Evolutionary conservation across 2,113 vertebrate species (phyloP).

Genomic region (Catharus fuscescens): DNA sequence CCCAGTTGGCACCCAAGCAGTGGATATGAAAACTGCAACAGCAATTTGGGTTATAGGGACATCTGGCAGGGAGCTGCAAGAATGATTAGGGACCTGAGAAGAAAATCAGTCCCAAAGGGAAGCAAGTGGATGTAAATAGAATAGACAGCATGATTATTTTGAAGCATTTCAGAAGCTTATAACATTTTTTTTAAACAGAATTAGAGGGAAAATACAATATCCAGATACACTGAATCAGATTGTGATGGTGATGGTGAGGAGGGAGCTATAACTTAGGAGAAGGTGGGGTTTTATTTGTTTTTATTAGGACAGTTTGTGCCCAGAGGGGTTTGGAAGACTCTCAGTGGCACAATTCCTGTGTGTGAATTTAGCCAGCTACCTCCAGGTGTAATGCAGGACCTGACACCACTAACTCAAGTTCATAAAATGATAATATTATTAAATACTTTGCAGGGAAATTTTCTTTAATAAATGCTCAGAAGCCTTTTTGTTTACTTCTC

Average conservation of each 20-base stretch:
- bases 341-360: rapidly evolving
- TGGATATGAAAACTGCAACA: not conserved
- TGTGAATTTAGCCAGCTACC: not conserved
- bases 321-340: not conserved
- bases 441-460: not conserved
- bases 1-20: constrained; percentile 48
- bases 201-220: not conserved
- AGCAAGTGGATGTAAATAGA: not conserved
- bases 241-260: not conserved
- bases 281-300: not conserved
- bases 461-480: not conserved
- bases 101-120: not conserved
- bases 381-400: not conserved
- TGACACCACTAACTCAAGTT: not conserved
- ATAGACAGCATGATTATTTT: not conserved
- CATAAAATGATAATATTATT: not conserved
- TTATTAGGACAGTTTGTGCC: not conserved
- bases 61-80: not conserved
- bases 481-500: not conserved
- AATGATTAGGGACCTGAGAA: not conserved
- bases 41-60: not conserved
- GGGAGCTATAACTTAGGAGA: not conserved
- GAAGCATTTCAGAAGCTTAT: not conserved
- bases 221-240: not conserved
- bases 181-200: not conserved